A percentile compares a stretch with the other conserved stretches of the same genome.
These are phyloP conservation scores for Setophaga petechia DNA, from an alignment of 2,113 vertebrate species.

Conservation along the genomic window DNA sequence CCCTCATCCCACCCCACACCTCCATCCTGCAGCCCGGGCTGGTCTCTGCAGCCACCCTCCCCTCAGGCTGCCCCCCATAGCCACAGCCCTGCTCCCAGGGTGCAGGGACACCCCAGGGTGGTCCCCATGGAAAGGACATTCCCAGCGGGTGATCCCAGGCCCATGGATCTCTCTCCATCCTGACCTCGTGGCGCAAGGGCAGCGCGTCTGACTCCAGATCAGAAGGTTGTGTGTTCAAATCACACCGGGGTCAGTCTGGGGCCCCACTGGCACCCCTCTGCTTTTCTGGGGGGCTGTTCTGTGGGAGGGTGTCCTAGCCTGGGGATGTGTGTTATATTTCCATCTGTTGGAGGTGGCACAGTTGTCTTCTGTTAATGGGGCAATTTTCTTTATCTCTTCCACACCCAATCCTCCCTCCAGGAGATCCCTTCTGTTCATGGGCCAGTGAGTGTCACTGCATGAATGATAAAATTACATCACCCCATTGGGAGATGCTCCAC, in stretches of 20 bases:
- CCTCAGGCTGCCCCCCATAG: not conserved
- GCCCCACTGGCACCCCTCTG: rapidly evolving
- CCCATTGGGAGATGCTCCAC: not conserved
- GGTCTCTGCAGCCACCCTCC: not conserved
- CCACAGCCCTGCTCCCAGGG: not conserved
- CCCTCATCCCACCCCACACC: rapidly evolving
- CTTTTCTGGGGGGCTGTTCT: not conserved
- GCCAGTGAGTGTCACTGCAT: not conserved
- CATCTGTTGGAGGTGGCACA: not conserved
- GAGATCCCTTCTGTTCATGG: not conserved
- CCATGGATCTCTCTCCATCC: rapidly evolving
- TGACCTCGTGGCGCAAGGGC: conserved; percentile 2
- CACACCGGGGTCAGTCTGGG: conserved; percentile 1
- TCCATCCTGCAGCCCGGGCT: not conserved
- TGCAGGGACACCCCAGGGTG: not conserved
- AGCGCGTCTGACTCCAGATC: conserved; percentile 51
- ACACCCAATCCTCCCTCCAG: not conserved
- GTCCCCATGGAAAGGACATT: not conserved
- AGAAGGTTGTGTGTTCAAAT: conserved; percentile 52
- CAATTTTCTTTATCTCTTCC: not conserved
- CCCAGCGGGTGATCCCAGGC: rapidly evolving
- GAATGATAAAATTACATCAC: not conserved
- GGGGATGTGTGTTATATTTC: not conserved
- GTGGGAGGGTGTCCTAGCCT: rapidly evolving
- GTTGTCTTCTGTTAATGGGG: not conserved